Percentiles rank a stretch among this genome's conserved stretches.
Evolutionary conservation across 2,888 invertebrate species (phyloP).

Genomic region (Lepidocyrtoides sp.): DNA sequence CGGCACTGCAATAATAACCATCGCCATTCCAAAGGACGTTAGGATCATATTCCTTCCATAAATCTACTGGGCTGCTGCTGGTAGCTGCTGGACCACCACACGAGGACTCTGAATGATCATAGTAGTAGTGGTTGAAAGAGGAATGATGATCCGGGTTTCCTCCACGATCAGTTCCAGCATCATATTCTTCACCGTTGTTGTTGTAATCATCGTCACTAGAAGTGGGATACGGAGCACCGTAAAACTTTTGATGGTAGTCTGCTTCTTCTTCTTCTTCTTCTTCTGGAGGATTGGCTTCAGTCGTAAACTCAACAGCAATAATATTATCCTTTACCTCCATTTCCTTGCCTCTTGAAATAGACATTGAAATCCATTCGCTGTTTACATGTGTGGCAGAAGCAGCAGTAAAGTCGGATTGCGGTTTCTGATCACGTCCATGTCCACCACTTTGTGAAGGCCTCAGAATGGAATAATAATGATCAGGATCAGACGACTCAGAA

Average conservation of each 20-base stretch:
- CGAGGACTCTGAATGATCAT: constrained; percentile 87
- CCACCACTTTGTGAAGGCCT: constrained; percentile 78
- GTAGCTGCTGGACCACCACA: constrained; percentile 9
- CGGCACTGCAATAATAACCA: constrained; percentile 45
- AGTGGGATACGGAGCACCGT: no score
- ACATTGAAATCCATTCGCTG: constrained; percentile 64
- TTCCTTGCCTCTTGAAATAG: background rate
- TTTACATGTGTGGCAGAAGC: constrained; percentile 23
- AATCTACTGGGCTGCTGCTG: constrained; percentile 45
- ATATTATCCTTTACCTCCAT: background rate
- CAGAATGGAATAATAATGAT: constrained; percentile 76
- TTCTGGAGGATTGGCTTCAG: background rate
- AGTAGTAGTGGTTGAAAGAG: constrained; percentile 87
- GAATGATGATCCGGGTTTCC: constrained; percentile 65
- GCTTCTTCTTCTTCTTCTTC: constrained; percentile 1
- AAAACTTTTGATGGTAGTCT: constrained; percentile 35
- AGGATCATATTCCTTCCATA: constrained; percentile 51
- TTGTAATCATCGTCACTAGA: constrained; percentile 41
- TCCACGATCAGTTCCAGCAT: constrained; percentile 86
- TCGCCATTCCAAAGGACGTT: constrained; percentile 36
- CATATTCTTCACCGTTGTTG: constrained; percentile 84
- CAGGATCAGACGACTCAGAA: constrained; percentile 41
- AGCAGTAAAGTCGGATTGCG: constrained; percentile 61
- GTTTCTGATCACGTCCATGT: constrained; percentile 78
- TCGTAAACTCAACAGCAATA: background rate